Evolutionary conservation across 2,113 vertebrate species (phyloP), one percentile per base, ranked within the genome.

Genomic region (Mus spicilegus): DNA sequence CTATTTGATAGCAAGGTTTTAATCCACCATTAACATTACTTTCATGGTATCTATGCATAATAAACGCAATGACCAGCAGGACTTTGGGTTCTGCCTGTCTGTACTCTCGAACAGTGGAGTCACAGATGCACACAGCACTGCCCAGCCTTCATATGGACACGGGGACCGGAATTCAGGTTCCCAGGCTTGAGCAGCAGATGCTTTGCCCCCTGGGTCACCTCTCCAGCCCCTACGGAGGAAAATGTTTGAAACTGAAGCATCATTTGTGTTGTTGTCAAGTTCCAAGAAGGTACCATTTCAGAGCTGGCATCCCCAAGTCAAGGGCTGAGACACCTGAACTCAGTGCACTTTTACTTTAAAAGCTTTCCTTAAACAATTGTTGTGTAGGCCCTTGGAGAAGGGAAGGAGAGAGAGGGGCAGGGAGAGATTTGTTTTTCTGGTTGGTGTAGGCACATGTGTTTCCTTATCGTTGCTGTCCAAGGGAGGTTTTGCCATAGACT

Each of bases 321-420:
- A 19, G 3, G 1, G 1, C 19, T 16, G 3, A 82, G 36, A 22
- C 0, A 0, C 0, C 0, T 80, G 76, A 94, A 90, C 28, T 82
- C 51, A 42, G 46, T 87, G 12, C 0, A 49, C 26, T 46, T 65
- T 78, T 30, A 6, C 51, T 51, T 51, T 90, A 22, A 26, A 51
- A 78, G 4, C 1, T 33, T 46, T 78, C 39, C 7, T 0, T 2
- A 3, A 24, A 33, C 33, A 7, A 77, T 30, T 81, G 16, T 2
- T 54, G 30, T 92, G 9, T 12, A 12, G 22, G 5, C 81, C 6
- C 94, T 80, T 76, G 36, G 51, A 91, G 22, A 33, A 78, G 65
- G 72, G 49, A 88, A 82, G 46, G 14, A 9, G 54, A 86, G 30
- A 13, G 30, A 13, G n/a, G 69, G 19, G 61, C 24, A 2, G 19